Percentiles rank a stretch among this genome's conserved stretches.
Conservation (phyloP, 2,113 vertebrate species). For the Morone chrysops region DNA sequence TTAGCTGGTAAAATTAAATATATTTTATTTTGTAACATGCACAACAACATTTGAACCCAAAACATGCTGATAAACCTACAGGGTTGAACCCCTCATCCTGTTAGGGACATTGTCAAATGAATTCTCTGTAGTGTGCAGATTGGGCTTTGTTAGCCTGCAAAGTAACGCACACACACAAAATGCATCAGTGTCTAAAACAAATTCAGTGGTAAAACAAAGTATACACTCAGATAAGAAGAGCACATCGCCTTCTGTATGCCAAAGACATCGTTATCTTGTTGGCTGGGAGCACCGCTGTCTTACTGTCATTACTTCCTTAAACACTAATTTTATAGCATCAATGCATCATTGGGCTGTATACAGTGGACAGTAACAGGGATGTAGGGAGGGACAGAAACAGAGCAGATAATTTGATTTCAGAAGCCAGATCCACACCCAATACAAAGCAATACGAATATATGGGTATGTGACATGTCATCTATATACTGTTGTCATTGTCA, state of each 20-base stretch:
- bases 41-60: not conserved
- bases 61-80: not conserved
- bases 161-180: not conserved
- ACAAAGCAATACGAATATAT: not conserved
- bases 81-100: not conserved
- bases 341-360: conserved; percentile 30
- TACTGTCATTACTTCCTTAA: conserved; percentile 49
- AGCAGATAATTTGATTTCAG: conserved; percentile 35
- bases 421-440: conserved; percentile 19
- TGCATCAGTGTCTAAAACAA: conserved; percentile 8
- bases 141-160: not conserved
- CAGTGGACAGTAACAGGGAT: conserved; percentile 7
- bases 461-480: conserved; percentile 2
- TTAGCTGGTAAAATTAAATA: not conserved
- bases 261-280: conserved; percentile 41
- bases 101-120: not conserved
- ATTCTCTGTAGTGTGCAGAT: not conserved
- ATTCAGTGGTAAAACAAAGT: not conserved
- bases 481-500: not conserved
- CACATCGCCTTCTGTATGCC: conserved; percentile 11
- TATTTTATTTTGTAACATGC: not conserved
- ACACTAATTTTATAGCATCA: conserved; percentile 43
- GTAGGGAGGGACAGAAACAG: conserved; percentile 4
- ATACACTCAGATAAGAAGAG: conserved; percentile 16
- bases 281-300: conserved; percentile 23